Evolutionary conservation across 2,888 invertebrate genomes (phyloP).

Genomic region (Globia sparganii): DNA sequence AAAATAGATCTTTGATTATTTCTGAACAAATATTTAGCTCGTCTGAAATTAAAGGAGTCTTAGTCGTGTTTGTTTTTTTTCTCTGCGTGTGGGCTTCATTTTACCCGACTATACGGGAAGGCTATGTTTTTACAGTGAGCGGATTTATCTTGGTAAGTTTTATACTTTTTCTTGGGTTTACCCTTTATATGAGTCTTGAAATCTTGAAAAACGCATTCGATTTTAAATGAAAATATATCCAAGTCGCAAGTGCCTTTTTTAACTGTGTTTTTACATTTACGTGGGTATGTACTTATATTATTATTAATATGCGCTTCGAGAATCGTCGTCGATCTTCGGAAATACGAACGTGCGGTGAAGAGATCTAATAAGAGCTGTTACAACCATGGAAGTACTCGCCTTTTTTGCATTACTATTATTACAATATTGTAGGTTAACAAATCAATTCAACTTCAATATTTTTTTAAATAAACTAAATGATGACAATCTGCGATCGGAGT

Average conservation of each 20-base stretch:
- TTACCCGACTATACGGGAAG: background rate
- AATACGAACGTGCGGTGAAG: background rate
- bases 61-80: background rate
- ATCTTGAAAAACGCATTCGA: background rate
- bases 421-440: background rate
- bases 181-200: background rate
- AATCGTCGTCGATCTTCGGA: background rate
- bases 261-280: background rate
- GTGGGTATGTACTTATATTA: too few species aligned
- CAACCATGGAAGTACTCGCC: background rate
- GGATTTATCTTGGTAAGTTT: constrained; percentile 6
- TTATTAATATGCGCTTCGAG: background rate
- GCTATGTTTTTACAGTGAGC: constrained; percentile 13
- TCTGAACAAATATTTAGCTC: background rate
- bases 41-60: background rate
- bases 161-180: background rate
- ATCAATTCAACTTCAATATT: background rate
- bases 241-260: background rate
- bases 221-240: background rate
- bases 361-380: background rate
- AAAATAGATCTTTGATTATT: constrained; percentile 19
- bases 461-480: background rate
- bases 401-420: too few species aligned
- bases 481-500: background rate
- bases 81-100: background rate